Evolutionary conservation across 2,888 invertebrate genomes (phyloP).

Genomic region (Seira sanloemensis): DNA sequence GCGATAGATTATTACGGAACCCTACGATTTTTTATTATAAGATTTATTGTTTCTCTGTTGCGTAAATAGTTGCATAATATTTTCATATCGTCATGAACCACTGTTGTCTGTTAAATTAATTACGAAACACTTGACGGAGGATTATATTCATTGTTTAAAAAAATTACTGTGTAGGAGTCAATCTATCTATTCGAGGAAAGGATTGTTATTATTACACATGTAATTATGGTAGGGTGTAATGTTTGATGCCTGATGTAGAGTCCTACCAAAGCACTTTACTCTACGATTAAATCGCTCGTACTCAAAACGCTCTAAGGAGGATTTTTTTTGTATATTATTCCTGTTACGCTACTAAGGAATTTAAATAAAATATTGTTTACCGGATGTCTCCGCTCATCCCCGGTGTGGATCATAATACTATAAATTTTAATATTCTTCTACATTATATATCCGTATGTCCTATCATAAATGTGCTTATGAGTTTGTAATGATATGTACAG

Average conservation of each 20-base stretch:
- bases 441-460: background rate
- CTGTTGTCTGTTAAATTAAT: background rate
- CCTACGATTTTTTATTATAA: slow-evolving; percentile 9
- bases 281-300: too few species aligned
- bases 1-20: background rate
- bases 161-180: background rate
- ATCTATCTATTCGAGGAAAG: background rate
- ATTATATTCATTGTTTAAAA: background rate
- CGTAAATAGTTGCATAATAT: slow-evolving; percentile 12
- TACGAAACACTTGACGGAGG: slow-evolving; percentile 6
- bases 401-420: background rate
- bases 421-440: background rate
- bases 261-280: too few species aligned
- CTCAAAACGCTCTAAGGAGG: too few species aligned
- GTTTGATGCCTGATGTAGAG: too few species aligned
- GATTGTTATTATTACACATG: too few species aligned
- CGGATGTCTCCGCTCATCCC: too few species aligned
- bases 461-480: background rate
- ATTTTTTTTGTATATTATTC: too few species aligned
- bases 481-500: slow-evolving; percentile 38
- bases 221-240: too few species aligned
- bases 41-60: slow-evolving; percentile 13
- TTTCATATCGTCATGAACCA: slow-evolving; percentile 16
- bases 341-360: too few species aligned
- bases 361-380: too few species aligned